phyloP scores from a whole-genome alignment of 2,888 invertebrate genomes.

The Diloba caeruleocephala region DNA sequence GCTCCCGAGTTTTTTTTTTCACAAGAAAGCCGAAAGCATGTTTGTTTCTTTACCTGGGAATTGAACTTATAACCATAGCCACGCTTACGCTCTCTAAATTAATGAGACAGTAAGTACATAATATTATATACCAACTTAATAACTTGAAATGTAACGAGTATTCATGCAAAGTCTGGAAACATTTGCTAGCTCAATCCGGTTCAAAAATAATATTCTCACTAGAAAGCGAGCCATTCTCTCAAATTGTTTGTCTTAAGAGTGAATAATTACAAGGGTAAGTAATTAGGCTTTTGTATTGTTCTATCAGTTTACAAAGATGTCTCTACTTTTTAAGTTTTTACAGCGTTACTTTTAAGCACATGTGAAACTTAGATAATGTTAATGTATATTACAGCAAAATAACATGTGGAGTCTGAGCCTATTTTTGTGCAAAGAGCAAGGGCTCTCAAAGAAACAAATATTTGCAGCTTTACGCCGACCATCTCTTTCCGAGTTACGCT shows the following conservation, averaged over 20 bases:
- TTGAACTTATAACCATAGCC: too few species aligned
- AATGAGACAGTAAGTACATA: too few species aligned
- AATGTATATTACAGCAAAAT: slow-evolving; percentile 25
- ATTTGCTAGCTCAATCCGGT: slow-evolving; percentile 40
- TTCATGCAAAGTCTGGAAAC: slow-evolving; percentile 39
- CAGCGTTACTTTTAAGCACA: slow-evolving; percentile 37
- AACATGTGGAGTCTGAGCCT: slow-evolving; percentile 62
- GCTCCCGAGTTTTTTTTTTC: too few species aligned
- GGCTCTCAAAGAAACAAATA: slow-evolving; percentile 76
- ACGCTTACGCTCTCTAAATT: too few species aligned
- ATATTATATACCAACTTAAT: slow-evolving; percentile 26
- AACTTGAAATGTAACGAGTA: slow-evolving; percentile 33
- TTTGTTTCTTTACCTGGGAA: too few species aligned
- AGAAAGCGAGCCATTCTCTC: slow-evolving; percentile 30
- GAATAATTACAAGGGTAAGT: slow-evolving; percentile 49
- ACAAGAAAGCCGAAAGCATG: too few species aligned
- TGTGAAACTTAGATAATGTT: slow-evolving; percentile 35
- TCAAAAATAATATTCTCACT: slow-evolving; percentile 36
- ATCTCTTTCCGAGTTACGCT: slow-evolving; percentile 53
- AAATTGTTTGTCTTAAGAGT: slow-evolving; percentile 47
- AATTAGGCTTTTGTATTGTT: slow-evolving; percentile 48
- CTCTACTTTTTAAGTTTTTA: slow-evolving; percentile 41
- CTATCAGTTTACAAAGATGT: slow-evolving; percentile 41
- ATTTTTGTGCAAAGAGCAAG: slow-evolving; percentile 68
- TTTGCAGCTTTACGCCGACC: slow-evolving; percentile 71